Evolutionary conservation across 2,797 vertebrate genomes (phyloP).

Genomic region (Spinus pinus): DNA sequence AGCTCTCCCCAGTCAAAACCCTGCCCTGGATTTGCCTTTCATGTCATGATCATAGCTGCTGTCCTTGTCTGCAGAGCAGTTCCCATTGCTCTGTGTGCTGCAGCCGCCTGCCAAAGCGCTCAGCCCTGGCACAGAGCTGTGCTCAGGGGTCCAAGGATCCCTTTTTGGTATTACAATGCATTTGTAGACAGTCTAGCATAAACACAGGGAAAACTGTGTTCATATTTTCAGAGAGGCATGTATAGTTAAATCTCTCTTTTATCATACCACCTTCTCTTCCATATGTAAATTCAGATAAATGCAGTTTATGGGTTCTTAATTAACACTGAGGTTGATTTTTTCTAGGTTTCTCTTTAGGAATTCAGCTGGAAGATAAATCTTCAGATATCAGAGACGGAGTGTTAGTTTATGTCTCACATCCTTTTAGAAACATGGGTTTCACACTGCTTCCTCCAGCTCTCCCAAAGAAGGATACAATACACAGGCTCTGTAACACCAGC

Average conservation of each 20-base stretch:
- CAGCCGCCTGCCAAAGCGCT: not conserved
- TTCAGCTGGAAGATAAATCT: constrained; percentile 29
- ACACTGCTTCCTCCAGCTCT: constrained; percentile 25
- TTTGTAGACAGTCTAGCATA: not conserved
- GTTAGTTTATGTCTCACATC: constrained; percentile 38
- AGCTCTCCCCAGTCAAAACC: not conserved
- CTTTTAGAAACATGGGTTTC: constrained; percentile 25
- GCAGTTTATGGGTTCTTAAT: not conserved
- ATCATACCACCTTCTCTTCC: not conserved
- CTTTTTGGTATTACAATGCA: not conserved
- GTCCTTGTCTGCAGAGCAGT: not conserved
- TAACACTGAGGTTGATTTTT: not conserved
- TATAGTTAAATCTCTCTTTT: not conserved
- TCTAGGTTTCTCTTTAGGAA: not conserved
- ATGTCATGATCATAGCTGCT: not conserved
- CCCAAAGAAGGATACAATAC: not conserved
- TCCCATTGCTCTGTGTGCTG: not conserved
- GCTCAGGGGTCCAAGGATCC: not conserved
- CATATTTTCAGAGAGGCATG: not conserved
- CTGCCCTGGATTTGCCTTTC: not conserved
- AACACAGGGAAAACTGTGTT: constrained; percentile 4
- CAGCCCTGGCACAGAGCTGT: not conserved
- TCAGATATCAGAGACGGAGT: constrained; percentile 12
- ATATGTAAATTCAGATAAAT: constrained; percentile 25
- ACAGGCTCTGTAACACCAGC: not conserved